These are phyloP conservation scores for Gambelia wislizenii DNA, from an alignment of 2,797 vertebrate species.

Conservation along the genomic window DNA sequence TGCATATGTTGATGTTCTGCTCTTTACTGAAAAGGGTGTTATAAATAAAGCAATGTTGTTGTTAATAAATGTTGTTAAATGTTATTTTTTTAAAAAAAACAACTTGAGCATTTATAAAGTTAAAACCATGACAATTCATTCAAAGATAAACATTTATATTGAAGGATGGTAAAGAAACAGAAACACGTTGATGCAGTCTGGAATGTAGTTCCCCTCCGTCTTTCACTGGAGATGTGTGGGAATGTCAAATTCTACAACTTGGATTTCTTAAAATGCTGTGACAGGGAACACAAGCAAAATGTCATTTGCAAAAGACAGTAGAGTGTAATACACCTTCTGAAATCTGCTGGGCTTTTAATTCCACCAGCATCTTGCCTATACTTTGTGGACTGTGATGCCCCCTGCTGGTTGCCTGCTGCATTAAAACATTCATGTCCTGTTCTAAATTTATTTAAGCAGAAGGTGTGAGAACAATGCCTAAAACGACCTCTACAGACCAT, in stretches of 20 bases:
- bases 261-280: background rate
- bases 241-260: background rate
- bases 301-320: background rate
- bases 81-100: no score
- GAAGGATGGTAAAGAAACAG: background rate
- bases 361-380: background rate
- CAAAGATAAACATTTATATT: no score
- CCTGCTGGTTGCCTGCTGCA: conserved; percentile 51
- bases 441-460: fast-evolving
- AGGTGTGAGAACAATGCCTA: no score
- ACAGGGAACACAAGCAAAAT: background rate
- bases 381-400: conserved; percentile 24
- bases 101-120: no score
- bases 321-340: background rate
- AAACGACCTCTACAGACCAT: background rate
- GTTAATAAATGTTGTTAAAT: no score
- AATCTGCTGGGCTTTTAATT: background rate
- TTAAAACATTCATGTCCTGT: background rate
- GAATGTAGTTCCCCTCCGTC: background rate
- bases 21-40: no score
- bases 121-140: no score
- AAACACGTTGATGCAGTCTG: background rate
- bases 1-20: no score
- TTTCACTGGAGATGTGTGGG: background rate
- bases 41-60: no score